Percentiles rank a stretch among this genome's conserved stretches.
These are phyloP conservation scores for Eumacrocentrus americanus DNA, from an alignment of 2,888 invertebrate genomes.

Conservation along the genomic window DNA sequence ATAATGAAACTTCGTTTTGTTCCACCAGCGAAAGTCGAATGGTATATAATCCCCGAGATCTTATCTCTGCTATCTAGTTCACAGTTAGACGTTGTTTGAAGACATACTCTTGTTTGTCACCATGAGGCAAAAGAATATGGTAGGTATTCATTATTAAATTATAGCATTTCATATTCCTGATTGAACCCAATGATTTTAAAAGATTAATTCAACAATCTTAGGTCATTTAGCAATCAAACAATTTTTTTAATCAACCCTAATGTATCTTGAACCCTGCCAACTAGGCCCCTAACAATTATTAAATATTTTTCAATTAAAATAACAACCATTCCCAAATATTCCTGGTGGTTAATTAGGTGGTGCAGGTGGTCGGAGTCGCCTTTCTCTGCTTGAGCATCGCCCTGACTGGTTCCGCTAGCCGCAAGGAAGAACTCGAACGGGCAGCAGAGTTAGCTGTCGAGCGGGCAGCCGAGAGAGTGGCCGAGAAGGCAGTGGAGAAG, in stretches of 20 bases:
- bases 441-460: conserved; percentile 57
- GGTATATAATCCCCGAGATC: conserved; percentile 50
- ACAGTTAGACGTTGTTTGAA: conserved; percentile 35
- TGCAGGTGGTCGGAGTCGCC: conserved; percentile 33
- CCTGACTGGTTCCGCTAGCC: conserved; percentile 31
- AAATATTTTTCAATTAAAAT: too few relatives aligned
- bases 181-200: neutral
- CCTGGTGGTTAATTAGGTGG: conserved; percentile 24
- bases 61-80: conserved; percentile 46
- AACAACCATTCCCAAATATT: conserved; percentile 9
- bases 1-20: conserved; percentile 38
- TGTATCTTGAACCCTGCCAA: too few relatives aligned
- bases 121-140: conserved; percentile 46
- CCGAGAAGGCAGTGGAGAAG: conserved; percentile 56
- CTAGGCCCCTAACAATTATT: too few relatives aligned
- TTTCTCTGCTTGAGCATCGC: conserved; percentile 38
- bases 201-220: neutral
- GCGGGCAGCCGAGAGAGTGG: conserved; percentile 54
- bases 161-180: neutral
- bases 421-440: conserved; percentile 49
- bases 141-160: conserved; percentile 38
- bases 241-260: too few relatives aligned
- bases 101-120: conserved; percentile 36
- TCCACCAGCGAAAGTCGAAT: conserved; percentile 52
- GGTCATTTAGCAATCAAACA: too few relatives aligned